Evolutionary conservation across 2,888 invertebrate species (phyloP).

Genomic region (Isoperla grammatica): DNA sequence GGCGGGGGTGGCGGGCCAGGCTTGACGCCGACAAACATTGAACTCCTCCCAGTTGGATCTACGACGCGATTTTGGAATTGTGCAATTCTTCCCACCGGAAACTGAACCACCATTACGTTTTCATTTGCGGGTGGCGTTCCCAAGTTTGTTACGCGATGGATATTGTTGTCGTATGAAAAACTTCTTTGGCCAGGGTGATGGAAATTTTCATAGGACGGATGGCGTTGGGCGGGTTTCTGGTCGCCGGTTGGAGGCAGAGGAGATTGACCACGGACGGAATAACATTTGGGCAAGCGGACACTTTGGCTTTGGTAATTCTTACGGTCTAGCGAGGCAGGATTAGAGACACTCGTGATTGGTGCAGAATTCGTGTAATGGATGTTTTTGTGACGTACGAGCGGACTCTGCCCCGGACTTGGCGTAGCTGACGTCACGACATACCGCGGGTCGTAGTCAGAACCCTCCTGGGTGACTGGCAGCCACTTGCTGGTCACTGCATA

Average conservation of each 20-base stretch:
- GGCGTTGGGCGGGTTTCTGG: background rate
- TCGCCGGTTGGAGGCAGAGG: background rate
- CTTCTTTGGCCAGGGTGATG: constrained; percentile 23
- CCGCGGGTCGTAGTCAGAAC: constrained; percentile 6
- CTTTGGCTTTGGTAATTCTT: background rate
- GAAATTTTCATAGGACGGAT: background rate
- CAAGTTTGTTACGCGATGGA: constrained; percentile 5
- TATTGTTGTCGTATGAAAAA: constrained; percentile 26
- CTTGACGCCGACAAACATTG: constrained; percentile 15
- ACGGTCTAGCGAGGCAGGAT: background rate
- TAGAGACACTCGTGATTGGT: background rate
- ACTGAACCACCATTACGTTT: constrained; percentile 49
- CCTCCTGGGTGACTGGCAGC: background rate
- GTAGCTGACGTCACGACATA: constrained; percentile 33
- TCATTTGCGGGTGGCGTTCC: constrained; percentile 37
- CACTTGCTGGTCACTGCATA: constrained; percentile 27
- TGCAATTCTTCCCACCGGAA: constrained; percentile 46
- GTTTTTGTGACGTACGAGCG: constrained; percentile 31
- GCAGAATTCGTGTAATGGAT: constrained; percentile 15
- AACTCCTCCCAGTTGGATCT: background rate
- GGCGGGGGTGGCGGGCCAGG: constrained; percentile 63
- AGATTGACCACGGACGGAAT: background rate
- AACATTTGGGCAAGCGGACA: background rate
- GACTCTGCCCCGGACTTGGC: constrained; percentile 36
- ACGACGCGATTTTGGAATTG: background rate